These are phyloP conservation scores for Podabrus alpinus DNA, from an alignment of 2,888 invertebrate species.

Conservation along the genomic window DNA sequence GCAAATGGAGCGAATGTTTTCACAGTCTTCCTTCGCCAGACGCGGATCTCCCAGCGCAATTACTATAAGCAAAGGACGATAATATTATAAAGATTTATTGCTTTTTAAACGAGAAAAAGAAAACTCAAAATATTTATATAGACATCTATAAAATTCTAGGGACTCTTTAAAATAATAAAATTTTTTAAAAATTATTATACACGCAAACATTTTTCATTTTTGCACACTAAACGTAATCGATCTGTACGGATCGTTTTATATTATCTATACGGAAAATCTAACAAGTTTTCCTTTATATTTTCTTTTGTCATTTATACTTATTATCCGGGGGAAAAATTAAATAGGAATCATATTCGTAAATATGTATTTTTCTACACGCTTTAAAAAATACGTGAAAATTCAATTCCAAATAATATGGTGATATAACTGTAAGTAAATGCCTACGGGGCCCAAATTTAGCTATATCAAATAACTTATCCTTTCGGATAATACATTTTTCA, in stretches of 20 bases:
- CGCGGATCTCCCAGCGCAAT: slow-evolving; percentile 44
- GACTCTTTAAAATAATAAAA: not conserved
- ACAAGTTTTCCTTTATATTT: not conserved
- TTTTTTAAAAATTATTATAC: not conserved
- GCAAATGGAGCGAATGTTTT: slow-evolving; percentile 60
- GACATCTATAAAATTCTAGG: not conserved
- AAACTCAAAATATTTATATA: not conserved
- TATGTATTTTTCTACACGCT: not conserved
- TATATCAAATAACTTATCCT: slow-evolving; percentile 40
- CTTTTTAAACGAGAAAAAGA: not conserved
- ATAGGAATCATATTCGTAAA: too few relatives aligned
- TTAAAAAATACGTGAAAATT: not conserved
- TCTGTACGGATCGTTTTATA: not conserved
- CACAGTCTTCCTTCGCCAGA: slow-evolving; percentile 47
- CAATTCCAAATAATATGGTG: not conserved
- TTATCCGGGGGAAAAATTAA: not conserved
- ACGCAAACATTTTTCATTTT: not conserved
- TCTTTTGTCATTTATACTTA: not conserved
- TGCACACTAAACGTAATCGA: not conserved
- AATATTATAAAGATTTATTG: not conserved
- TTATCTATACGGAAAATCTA: not conserved
- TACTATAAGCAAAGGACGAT: slow-evolving; percentile 38
- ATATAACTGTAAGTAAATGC: slow-evolving; percentile 2
- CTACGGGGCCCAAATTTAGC: slow-evolving; percentile 39
- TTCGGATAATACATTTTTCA: slow-evolving; percentile 38